Conservation (phyloP, 2,797 vertebrate species). For the Spondyliosoma cantharus region DNA sequence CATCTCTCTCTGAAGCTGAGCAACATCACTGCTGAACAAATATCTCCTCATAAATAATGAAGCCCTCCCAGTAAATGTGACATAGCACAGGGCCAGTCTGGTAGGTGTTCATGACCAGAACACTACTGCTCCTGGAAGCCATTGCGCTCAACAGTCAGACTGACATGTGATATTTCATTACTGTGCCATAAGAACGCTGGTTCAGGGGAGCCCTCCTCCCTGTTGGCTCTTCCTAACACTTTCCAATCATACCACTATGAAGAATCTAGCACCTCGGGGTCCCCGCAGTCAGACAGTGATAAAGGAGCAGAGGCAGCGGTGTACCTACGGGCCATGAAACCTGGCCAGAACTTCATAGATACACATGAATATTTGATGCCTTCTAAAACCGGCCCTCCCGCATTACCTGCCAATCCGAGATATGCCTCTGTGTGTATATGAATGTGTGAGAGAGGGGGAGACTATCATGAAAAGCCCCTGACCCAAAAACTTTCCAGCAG, state of each 20-base stretch:
- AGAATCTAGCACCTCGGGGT: conserved; percentile 42
- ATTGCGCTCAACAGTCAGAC: conserved; percentile 26
- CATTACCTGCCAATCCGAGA: conserved; percentile 47
- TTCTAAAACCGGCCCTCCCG: conserved; percentile 62
- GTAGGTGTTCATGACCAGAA: conserved; percentile 3
- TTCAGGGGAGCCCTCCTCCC: conserved; percentile 32
- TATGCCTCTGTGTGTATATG: not conserved
- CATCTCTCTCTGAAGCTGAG: conserved; percentile 1
- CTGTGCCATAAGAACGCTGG: conserved; percentile 16
- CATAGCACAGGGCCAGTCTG: not conserved
- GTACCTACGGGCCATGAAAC: conserved; percentile 57
- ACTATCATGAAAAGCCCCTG: conserved; percentile 38
- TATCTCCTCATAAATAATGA: conserved; percentile 33
- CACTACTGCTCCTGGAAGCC: conserved; percentile 4
- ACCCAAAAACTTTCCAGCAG: conserved; percentile 55
- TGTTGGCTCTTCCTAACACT: conserved; percentile 20
- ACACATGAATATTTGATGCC: conserved; percentile 78
- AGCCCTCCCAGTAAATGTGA: conserved; percentile 25
- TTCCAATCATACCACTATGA: conserved; percentile 37
- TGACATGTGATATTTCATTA: conserved; percentile 46
- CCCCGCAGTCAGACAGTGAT: conserved; percentile 58
- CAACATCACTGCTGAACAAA: conserved; percentile 2
- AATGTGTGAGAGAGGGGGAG: not conserved
- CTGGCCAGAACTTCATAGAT: conserved; percentile 63
- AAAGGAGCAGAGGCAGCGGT: conserved; percentile 51